phyloP scores from a whole-genome alignment of 2,888 invertebrate genomes.

The Gymnosoma rotundatum region DNA sequence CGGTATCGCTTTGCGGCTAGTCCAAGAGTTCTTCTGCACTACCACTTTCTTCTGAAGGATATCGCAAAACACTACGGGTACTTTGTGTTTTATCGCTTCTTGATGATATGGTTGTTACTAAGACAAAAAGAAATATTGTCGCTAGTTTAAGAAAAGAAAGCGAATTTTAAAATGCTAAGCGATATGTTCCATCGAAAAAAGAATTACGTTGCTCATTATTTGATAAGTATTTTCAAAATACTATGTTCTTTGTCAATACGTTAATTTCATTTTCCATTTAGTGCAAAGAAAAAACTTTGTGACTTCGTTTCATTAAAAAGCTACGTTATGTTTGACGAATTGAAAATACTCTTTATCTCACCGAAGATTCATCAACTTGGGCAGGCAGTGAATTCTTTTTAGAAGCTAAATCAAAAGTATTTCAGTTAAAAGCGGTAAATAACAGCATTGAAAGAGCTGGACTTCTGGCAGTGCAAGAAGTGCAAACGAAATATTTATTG shows the following conservation, averaged over 20 bases:
- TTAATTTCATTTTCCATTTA: not conserved
- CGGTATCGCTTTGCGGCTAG: too few species aligned
- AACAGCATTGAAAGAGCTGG: constrained; percentile 31
- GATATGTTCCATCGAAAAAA: constrained; percentile 15
- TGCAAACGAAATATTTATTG: too few species aligned
- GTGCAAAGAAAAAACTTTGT: not conserved
- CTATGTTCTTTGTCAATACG: not conserved
- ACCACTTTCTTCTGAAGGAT: too few species aligned
- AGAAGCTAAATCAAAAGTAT: constrained; percentile 24
- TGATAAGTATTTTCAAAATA: not conserved
- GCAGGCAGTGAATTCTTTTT: not conserved
- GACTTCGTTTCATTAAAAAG: not conserved
- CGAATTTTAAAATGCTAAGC: not conserved
- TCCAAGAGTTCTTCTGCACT: too few species aligned
- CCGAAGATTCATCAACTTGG: too few species aligned
- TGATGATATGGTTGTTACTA: too few species aligned
- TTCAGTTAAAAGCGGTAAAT: constrained; percentile 31
- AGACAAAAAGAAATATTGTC: too few species aligned
- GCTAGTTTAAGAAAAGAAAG: too few species aligned
- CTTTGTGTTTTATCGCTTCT: too few species aligned
- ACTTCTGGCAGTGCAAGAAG: constrained; percentile 28
- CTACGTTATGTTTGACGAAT: not conserved
- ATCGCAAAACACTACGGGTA: too few species aligned
- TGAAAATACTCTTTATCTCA: too few species aligned
- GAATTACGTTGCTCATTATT: too few species aligned